Conservation (phyloP, 2,888 invertebrate species). For the Selenia dentaria region DNA sequence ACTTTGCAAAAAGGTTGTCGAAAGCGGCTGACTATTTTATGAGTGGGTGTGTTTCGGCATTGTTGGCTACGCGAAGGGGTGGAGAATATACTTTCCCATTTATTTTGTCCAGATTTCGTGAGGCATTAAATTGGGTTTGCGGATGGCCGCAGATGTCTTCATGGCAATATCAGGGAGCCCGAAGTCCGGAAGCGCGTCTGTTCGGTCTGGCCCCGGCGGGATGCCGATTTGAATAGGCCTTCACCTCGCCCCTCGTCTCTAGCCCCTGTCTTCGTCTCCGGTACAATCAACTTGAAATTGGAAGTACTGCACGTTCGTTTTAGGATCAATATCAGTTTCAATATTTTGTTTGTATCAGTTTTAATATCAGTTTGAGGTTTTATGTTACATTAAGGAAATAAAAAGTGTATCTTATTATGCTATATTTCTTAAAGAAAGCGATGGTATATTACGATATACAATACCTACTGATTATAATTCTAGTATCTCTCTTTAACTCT, state of each 20-base stretch:
- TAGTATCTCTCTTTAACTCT: too few species aligned
- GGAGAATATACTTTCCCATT: conserved; percentile 43
- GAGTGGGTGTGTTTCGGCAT: conserved; percentile 27
- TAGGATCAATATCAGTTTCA: conserved; percentile 11
- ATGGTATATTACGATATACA: too few species aligned
- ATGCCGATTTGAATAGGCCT: conserved; percentile 55
- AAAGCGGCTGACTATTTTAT: conserved; percentile 30
- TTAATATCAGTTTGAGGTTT: too few species aligned
- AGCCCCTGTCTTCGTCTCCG: not conserved
- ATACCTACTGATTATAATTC: too few species aligned
- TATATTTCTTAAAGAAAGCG: too few species aligned
- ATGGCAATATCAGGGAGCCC: conserved; percentile 57
- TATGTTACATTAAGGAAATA: too few species aligned
- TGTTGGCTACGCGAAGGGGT: conserved; percentile 28
- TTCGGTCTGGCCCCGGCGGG: conserved; percentile 21
- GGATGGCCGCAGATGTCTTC: conserved; percentile 71
- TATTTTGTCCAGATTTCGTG: conserved; percentile 71
- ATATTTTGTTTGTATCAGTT: too few species aligned
- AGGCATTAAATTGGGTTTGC: conserved; percentile 75
- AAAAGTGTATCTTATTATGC: too few species aligned
- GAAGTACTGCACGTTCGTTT: conserved; percentile 1
- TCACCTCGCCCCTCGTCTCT: conserved; percentile 20
- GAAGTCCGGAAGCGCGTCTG: conserved; percentile 38
- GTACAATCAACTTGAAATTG: too few species aligned
- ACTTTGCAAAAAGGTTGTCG: conserved; percentile 26